Conservation (phyloP, 1,140 invertebrate species). For the Sogatella furcifera region DNA sequence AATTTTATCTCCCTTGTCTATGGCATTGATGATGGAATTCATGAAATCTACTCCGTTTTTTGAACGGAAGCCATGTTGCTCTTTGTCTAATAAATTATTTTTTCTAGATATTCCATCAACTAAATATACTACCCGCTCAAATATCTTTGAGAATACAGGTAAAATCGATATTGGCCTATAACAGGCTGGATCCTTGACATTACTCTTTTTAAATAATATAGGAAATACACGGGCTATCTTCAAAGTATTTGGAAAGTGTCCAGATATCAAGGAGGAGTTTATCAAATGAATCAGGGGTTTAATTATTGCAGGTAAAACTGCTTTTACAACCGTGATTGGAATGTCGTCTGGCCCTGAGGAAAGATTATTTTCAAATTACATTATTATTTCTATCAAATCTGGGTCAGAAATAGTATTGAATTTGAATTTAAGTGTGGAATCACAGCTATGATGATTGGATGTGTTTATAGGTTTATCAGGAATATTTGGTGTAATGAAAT, state of each 20-base stretch:
- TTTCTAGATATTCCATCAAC: conserved; percentile 1
- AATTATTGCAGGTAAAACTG: no score
- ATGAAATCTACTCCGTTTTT: no score
- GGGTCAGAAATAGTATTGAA: background rate
- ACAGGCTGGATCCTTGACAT: background rate
- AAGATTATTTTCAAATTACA: background rate
- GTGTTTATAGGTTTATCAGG: no score
- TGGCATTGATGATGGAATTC: no score
- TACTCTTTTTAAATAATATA: background rate
- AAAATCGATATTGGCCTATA: background rate
- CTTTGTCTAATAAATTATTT: conserved; percentile 1
- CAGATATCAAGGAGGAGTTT: no score
- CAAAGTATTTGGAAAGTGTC: no score
- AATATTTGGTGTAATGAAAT: no score
- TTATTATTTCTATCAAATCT: background rate
- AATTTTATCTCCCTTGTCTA: no score
- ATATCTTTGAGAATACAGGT: background rate
- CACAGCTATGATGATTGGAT: no score
- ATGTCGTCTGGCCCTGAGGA: background rate
- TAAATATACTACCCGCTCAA: background rate
- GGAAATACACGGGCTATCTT: background rate
- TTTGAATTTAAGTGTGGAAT: conserved; percentile 3
- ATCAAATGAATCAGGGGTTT: no score
- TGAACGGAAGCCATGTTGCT: no score
- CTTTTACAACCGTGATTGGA: no score